Base-by-base conservation (phyloP, 2,888 invertebrate genomes). In the Aspidiotus rigidus region DNA sequence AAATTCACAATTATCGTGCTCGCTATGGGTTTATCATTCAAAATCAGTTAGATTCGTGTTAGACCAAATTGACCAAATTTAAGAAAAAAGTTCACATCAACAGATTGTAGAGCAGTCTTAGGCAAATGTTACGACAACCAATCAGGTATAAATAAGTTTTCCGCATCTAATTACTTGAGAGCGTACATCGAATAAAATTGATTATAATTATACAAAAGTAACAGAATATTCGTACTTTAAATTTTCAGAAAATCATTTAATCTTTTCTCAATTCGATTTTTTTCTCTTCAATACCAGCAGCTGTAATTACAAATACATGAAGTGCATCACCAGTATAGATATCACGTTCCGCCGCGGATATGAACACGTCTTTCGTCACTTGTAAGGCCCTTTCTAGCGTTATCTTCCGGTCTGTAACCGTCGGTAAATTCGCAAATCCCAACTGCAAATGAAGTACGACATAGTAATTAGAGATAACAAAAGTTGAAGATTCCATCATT, bases 331-430 rank as follows among this genome's bases (percentile, higher is more conserved):
- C 99, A 70, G 97, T 97, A 76, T 94, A 90, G 76, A 97, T 98
- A 78, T 99, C 98, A 76, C 99, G 85, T 78, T 99, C 99, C 1
- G 97, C 93, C 6, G 98, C 98, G 69, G 97, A 93, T 74, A 94
- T 93, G 78, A 99, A 99, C 0, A 93, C 92, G 81, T 99, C 99
- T 76, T 93, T 94, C 56, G 97, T 81, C 44, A 98, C 82, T 7
- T 86, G 83, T 11, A 93, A 78, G 0, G 97, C 97, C 75, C 87
- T 87, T 69, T 94, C 94, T 55, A 69, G 39, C 7, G 62, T 69
- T 10, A 69, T 39, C 2, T 62, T 17, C 17, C 44, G 28, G 2
- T 40, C 39, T 39, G 53, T 62, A 16, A 57, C 39, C 44, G 62
- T 69, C 17, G 16, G 54, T n/a, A 70, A 62, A 40, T 70, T 71